Conservation (phyloP, 2,113 vertebrate genomes). For the Anhinga anhinga region DNA sequence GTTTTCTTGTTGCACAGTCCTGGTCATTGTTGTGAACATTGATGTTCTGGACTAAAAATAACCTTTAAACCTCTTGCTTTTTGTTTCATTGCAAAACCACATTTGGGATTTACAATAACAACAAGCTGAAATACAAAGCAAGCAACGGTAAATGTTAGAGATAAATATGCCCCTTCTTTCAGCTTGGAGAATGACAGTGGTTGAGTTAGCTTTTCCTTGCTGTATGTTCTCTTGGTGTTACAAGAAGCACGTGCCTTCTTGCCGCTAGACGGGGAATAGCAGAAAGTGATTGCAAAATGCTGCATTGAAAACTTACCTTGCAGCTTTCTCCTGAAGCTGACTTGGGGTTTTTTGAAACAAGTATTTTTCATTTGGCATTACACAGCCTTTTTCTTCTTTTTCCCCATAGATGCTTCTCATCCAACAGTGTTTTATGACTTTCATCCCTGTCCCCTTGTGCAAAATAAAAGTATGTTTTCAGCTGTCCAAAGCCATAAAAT, state of each 20-base stretch:
- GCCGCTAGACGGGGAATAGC: background rate
- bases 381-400: background rate
- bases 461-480: background rate
- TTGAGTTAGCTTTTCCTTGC: background rate
- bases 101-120: background rate
- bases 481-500: background rate
- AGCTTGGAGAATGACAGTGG: background rate
- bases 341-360: background rate
- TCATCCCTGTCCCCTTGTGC: background rate
- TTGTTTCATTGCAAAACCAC: background rate
- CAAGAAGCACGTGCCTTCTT: background rate
- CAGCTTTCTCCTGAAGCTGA: background rate
- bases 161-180: background rate
- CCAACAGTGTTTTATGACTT: background rate
- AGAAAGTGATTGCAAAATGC: background rate
- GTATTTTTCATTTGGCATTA: background rate
- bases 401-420: background rate
- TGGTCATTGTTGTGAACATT: background rate
- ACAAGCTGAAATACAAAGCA: background rate
- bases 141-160: background rate
- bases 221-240: fast-evolving
- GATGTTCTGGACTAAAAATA: background rate
- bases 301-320: background rate
- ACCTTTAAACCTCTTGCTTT: background rate
- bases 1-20: background rate